Conservation (phyloP, 2,888 invertebrate genomes). For the Noctua janthina region DNA sequence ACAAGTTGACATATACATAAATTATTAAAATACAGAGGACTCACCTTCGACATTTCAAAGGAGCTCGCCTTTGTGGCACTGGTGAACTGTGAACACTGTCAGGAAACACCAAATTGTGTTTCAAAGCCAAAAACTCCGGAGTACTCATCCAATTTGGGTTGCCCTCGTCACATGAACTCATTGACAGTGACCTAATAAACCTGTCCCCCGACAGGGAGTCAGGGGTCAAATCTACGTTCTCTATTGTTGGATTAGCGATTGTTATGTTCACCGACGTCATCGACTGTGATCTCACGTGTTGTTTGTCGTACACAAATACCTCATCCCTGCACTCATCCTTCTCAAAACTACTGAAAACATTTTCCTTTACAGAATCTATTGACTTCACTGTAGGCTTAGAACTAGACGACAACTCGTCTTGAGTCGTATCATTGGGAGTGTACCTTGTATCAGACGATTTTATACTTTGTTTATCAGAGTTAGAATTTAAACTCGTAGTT, state of each 20-base stretch:
- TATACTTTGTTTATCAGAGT: slow-evolving; percentile 88
- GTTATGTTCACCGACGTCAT: slow-evolving; percentile 92
- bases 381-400: slow-evolving; percentile 85
- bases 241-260: slow-evolving; percentile 93
- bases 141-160: slow-evolving; percentile 95
- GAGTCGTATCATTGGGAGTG: slow-evolving; percentile 85
- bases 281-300: slow-evolving; percentile 89
- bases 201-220: slow-evolving; percentile 90
- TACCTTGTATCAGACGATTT: slow-evolving; percentile 85
- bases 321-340: slow-evolving; percentile 85
- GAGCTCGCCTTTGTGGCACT: slow-evolving; percentile 91
- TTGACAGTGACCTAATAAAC: slow-evolving; percentile 91
- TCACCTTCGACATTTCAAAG: slow-evolving; percentile 91
- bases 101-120: slow-evolving; percentile 95
- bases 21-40: slow-evolving; percentile 41
- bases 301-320: slow-evolving; percentile 83
- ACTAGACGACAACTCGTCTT: slow-evolving; percentile 83
- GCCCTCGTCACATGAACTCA: slow-evolving; percentile 93
- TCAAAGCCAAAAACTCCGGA: slow-evolving; percentile 94
- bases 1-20: neutral
- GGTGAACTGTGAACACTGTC: slow-evolving; percentile 95
- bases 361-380: slow-evolving; percentile 83
- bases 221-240: slow-evolving; percentile 93
- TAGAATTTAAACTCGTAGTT: slow-evolving; percentile 88
- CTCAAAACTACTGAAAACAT: slow-evolving; percentile 81